A percentile compares a stretch with the other conserved stretches of the same genome.
These are phyloP conservation scores for Smittia sp. DNA, from an alignment of 2,888 invertebrate species.

Conservation along the genomic window DNA sequence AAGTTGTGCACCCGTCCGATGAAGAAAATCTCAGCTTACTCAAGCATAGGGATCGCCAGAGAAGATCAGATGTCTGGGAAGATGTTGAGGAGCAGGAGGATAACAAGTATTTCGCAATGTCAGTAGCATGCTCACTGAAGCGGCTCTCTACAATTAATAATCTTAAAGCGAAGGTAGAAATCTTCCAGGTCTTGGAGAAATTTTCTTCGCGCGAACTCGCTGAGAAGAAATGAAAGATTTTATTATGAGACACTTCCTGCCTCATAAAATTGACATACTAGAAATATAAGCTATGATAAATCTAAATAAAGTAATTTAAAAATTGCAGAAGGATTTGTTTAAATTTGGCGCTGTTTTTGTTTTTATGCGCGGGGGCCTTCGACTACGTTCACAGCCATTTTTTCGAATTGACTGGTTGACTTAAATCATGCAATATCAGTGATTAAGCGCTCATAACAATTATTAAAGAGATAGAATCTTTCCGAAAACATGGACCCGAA, in stretches of 20 bases:
- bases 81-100: slow-evolving; percentile 43
- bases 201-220: slow-evolving; percentile 45
- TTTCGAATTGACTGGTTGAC: not conserved
- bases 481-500: slow-evolving; percentile 16
- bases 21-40: not conserved
- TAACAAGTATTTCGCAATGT: slow-evolving; percentile 38
- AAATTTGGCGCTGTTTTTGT: too few relatives aligned
- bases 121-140: slow-evolving; percentile 49
- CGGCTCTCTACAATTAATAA: slow-evolving; percentile 50
- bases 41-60: not conserved
- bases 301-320: too few relatives aligned
- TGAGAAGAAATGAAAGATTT: not conserved
- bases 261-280: too few relatives aligned
- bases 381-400: slow-evolving; percentile 34
- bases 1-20: not conserved
- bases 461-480: not conserved
- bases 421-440: slow-evolving; percentile 3
- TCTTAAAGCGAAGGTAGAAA: slow-evolving; percentile 52
- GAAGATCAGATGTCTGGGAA: slow-evolving; percentile 42
- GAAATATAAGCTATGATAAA: too few relatives aligned
- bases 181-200: slow-evolving; percentile 51
- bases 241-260: too few relatives aligned
- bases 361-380: too few relatives aligned
- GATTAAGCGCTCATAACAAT: slow-evolving; percentile 23
- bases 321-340: too few relatives aligned